Evolutionary conservation across 53 echinoderm and acorn worm species (phyloP).

Genomic region (Mesocentrotus franciscanus): DNA sequence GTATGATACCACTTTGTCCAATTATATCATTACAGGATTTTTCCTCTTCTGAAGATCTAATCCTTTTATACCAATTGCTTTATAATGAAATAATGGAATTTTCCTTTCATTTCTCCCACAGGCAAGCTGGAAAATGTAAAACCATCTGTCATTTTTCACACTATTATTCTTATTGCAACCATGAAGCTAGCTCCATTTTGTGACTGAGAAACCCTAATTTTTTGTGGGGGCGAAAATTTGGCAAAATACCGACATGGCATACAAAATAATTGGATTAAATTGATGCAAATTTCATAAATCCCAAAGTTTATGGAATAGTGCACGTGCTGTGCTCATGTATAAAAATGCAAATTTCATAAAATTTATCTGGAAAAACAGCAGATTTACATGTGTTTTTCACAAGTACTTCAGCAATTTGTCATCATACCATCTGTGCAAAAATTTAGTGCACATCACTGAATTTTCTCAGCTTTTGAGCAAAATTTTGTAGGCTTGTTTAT

Average conservation of each 20-base stretch:
- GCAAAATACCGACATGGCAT: conserved; percentile 5
- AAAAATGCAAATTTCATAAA: neutral
- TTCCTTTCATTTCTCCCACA: conserved; percentile 40
- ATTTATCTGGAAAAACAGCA: conserved; percentile 22
- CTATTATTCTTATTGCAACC: neutral
- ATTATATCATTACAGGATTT: conserved; percentile 45
- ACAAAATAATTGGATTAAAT: conserved; percentile 19
- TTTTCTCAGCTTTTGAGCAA: too few species aligned
- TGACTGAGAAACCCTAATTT: neutral
- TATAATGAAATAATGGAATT: conserved; percentile 61
- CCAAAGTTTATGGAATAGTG: neutral
- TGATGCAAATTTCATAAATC: conserved; percentile 34
- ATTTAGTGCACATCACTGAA: neutral
- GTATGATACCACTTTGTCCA: neutral
- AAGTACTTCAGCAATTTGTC: neutral
- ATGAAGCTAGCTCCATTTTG: too few species aligned
- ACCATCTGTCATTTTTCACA: conserved; percentile 42
- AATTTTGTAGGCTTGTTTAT: too few species aligned
- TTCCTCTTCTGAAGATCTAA: neutral
- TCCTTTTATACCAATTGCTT: conserved; percentile 21
- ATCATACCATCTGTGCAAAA: conserved; percentile 3
- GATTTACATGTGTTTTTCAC: conserved; percentile 16
- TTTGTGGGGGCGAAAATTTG: neutral
- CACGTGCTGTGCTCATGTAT: neutral
- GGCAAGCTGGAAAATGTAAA: neutral